These are phyloP conservation scores for Pardalotus punctatus DNA, from an alignment of 2,113 vertebrate species.

Conservation along the genomic window DNA sequence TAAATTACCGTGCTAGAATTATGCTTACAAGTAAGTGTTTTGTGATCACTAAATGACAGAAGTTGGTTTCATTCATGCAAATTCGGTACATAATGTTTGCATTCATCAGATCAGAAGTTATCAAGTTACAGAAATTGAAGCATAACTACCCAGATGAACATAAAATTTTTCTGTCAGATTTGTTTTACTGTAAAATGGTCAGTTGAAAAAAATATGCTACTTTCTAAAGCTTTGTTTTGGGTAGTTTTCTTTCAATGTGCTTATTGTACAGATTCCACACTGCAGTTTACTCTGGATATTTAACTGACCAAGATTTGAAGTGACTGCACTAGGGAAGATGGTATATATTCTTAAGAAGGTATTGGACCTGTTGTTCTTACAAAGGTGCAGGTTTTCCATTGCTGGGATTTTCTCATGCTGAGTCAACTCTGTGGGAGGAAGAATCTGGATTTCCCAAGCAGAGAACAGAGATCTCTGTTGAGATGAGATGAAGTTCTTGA, in stretches of 20 bases:
- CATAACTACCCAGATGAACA: neutral
- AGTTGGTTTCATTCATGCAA: neutral
- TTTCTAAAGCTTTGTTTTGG: neutral
- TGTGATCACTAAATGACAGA: neutral
- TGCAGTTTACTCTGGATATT: neutral
- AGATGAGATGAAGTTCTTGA: too few species aligned
- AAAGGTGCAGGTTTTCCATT: neutral
- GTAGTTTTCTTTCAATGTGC: neutral
- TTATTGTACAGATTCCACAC: neutral
- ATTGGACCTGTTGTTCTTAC: neutral
- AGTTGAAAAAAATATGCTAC: neutral
- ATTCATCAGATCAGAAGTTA: neutral
- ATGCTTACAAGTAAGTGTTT: neutral
- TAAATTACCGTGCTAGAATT: neutral
- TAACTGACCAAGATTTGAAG: neutral
- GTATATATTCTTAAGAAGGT: neutral
- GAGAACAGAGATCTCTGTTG: neutral
- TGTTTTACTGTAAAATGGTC: neutral
- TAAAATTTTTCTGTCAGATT: neutral
- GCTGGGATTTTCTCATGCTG: neutral
- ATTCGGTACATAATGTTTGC: neutral
- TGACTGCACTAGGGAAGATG: neutral
- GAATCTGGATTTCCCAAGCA: neutral
- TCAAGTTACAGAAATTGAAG: neutral
- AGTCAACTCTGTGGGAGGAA: neutral